A percentile compares a stretch with the other conserved stretches of the same genome.
phyloP scores from a whole-genome alignment of 53 echinoderm and acorn worm genomes.

The Hippasteria phrygiana region DNA sequence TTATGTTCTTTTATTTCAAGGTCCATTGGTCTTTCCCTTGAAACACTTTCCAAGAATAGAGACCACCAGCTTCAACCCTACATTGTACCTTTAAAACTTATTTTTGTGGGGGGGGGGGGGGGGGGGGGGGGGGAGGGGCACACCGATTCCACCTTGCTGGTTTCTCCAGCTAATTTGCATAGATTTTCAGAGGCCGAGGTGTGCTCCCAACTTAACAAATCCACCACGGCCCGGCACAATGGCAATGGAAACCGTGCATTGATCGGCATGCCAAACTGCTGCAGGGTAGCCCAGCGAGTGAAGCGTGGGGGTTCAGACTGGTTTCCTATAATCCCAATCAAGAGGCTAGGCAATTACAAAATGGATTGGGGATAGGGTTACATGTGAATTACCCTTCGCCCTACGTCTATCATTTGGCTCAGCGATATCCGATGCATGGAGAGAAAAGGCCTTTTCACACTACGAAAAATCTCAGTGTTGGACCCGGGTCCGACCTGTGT shows the following conservation, averaged over 20 bases:
- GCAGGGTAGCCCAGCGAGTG: not conserved
- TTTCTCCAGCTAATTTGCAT: conserved; percentile 34
- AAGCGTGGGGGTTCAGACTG: not conserved
- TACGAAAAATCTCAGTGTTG: not conserved
- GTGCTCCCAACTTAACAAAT: not conserved
- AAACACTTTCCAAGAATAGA: no score
- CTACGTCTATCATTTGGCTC: conserved; percentile 6
- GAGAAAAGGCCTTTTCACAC: not conserved
- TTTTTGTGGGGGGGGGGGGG: no score
- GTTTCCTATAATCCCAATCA: not conserved
- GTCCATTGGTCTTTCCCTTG: no score
- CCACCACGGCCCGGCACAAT: not conserved
- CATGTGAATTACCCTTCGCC: conserved; percentile 29
- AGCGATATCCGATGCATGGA: not conserved
- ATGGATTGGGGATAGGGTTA: conserved; percentile 39
- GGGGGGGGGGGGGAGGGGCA: no score
- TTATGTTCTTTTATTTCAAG: no score
- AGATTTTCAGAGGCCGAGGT: not conserved
- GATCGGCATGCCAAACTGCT: conserved; percentile 8
- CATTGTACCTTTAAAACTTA: not conserved
- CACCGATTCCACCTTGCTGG: not conserved
- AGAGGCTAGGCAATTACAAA: conserved; percentile 37
- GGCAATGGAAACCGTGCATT: conserved; percentile 42
- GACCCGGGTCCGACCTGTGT: not conserved
- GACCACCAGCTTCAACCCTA: no score